Evolutionary conservation across 2,113 vertebrate species (phyloP), one percentile per base, ranked within the genome.

Genomic region (Butorides virescens): DNA sequence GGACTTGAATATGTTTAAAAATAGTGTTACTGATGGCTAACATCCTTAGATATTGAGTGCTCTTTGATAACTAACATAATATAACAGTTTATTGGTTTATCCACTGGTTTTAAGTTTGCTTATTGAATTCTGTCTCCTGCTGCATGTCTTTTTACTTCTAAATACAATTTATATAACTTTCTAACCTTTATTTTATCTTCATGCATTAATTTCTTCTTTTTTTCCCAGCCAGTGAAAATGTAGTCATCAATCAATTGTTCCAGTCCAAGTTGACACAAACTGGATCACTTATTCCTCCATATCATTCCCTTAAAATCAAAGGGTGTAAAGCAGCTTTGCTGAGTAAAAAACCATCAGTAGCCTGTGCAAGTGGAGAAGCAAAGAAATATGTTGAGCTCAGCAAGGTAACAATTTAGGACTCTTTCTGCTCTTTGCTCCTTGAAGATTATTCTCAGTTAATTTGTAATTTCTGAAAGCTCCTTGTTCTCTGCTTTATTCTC

Each of bases 201-300:
- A 15, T 81, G 23, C 9, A n/a, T 86, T 80, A 47, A 65, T 94
- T 94, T 96, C 7, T 62, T 94, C 89, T 84, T 97, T 97, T 75
- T 80, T 66, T 67, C 49, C 83, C 96, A 99, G 99, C 99, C 89
- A 99, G 99, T 96, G 99, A 99, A 98, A 99, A 98, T 37, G 97
- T 99, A 71, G 98, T 99, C 94, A 97, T 99, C 97, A 98, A 98
- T 96, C 99, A 99, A 50, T 97, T 99, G 97, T 99, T 99, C 98
- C 99, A 99, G 97, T 98, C 98, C 90, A 99, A 99, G 96, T 95
- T 99, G 98, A 99, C 99, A 79, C 99, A 98, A 86, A 99, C 99
- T 13, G 99, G 99, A 89, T 99, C 99, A 37, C 98, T 99, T 95
- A 88, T 99, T 85, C 98, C 99, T 71, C 98, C 98, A 21, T 98